phyloP scores from a whole-genome alignment of 2,797 vertebrate species.

The Coregonus ussuriensis region DNA sequence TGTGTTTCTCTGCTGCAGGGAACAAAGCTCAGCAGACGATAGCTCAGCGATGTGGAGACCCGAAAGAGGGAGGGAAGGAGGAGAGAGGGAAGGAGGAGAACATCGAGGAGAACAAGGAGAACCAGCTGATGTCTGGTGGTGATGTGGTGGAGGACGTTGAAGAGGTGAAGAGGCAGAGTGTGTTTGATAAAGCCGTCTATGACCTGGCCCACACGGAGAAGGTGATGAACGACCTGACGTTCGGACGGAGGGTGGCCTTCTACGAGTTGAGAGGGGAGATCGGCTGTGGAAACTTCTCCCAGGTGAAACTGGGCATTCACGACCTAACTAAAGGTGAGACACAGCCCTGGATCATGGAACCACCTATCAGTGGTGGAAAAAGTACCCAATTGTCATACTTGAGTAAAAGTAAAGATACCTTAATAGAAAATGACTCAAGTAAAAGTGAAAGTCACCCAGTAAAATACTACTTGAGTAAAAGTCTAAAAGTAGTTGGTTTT shows the following conservation, averaged over 20 bases:
- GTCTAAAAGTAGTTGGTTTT: no score
- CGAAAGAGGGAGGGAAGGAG: no score
- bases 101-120: slow-evolving; percentile 22
- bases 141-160: not conserved
- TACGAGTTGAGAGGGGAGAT: slow-evolving; percentile 81
- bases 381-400: no score
- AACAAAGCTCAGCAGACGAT: no score
- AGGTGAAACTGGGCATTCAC: slow-evolving; percentile 77
- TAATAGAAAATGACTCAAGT: no score
- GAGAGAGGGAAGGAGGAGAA: not conserved
- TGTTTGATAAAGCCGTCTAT: slow-evolving; percentile 62
- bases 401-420: no score
- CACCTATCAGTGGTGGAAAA: not conserved
- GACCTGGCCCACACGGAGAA: slow-evolving; percentile 69
- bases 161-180: slow-evolving; percentile 39
- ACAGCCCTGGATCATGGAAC: no score
- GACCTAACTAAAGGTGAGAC: slow-evolving; percentile 76
- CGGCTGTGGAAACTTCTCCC: slow-evolving; percentile 79
- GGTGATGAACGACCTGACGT: slow-evolving; percentile 66
- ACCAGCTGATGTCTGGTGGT: not conserved
- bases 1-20: no score
- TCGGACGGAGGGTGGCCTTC: slow-evolving; percentile 74
- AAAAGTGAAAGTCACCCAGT: no score
- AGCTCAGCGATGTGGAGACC: no score
- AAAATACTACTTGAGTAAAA: no score